Base-by-base conservation (phyloP, 1,140 invertebrate species). In the Eueides isabella region DNA sequence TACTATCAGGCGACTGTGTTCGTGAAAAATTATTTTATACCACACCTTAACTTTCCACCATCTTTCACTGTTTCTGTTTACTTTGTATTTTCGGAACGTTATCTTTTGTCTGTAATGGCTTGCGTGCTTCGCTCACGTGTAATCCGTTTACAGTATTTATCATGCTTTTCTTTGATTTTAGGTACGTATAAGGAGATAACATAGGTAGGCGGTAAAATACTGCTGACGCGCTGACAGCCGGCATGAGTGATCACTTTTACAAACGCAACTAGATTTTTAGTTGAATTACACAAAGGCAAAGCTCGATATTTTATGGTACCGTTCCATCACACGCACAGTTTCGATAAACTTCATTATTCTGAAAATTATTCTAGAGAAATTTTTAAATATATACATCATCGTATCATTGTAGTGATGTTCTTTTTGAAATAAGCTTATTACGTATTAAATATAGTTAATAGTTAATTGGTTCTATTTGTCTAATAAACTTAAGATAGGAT, bases 1-100 rank as follows among this genome's bases (percentile, higher is more conserved):
- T 76, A 77, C 83, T 90, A 91, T 90, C 89, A 86, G 85, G 83
- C 84, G 85, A 86, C 86, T 86, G 71, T 81, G 77, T 76, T 80
- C 71, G 84, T 92, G 89, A 92, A 92, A 92, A 92, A 92, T 92
- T 88, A 92, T 89, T 90, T 90, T 83, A 85, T 75, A 91, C 91
- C 89, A 87, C 89, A 88, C 90, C 90, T 85, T 83, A 80, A 80
- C 77, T 80, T 83, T 85, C 81, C 73, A 81, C 87, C 79, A 87
- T 90, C 85, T 84, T 90, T 88, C 84, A 87, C 79, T 87, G 83
- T 55, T 9, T 48, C 61, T 63, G 61, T 88, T 91, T 89, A 84
- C 82, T 84, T 85, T 87, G 82, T 86, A 82, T 88, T 89, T 86
- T 86, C 81, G 80, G 79, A 87, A 85, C 77, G 84, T 84, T 90